These are phyloP conservation scores for Peromyscus leucopus DNA, from an alignment of 2,113 vertebrate species.

Conservation along the genomic window DNA sequence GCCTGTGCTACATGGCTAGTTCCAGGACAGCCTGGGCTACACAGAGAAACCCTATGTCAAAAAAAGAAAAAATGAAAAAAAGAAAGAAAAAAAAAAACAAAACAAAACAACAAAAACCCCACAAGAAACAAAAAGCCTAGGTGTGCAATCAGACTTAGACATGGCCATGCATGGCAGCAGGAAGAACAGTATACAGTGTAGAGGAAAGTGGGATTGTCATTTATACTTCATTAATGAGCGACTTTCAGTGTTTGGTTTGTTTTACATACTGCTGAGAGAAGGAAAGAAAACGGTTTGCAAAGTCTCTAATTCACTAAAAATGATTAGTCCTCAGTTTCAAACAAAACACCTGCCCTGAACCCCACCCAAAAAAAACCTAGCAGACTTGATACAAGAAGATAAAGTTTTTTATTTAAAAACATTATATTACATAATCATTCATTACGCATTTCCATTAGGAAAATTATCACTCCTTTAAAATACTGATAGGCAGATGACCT, in stretches of 20 bases:
- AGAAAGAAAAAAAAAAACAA: too few relatives aligned
- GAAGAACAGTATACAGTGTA: not conserved
- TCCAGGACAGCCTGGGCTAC: not conserved
- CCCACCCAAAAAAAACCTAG: not conserved
- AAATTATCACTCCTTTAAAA: constrained; percentile 29
- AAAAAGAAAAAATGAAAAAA: too few relatives aligned
- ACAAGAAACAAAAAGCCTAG: not conserved
- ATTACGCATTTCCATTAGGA: not conserved
- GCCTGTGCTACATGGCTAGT: not conserved
- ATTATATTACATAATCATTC: not conserved
- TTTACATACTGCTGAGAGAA: not conserved
- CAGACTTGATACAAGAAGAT: constrained; percentile 6
- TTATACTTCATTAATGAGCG: constrained; percentile 8
- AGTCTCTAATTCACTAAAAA: not conserved
- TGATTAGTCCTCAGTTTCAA: not conserved
- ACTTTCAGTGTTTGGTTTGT: not conserved
- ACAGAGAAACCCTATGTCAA: not conserved
- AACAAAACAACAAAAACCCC: not conserved
- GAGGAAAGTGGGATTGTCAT: not conserved
- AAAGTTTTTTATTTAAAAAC: constrained; percentile 27
- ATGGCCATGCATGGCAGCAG: not conserved
- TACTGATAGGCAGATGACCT: not conserved
- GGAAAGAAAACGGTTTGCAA: not conserved
- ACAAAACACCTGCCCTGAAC: not conserved
- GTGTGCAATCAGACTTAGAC: not conserved